phyloP scores from a whole-genome alignment of 2,888 invertebrate genomes.

The Dorcus parallelipipedus region DNA sequence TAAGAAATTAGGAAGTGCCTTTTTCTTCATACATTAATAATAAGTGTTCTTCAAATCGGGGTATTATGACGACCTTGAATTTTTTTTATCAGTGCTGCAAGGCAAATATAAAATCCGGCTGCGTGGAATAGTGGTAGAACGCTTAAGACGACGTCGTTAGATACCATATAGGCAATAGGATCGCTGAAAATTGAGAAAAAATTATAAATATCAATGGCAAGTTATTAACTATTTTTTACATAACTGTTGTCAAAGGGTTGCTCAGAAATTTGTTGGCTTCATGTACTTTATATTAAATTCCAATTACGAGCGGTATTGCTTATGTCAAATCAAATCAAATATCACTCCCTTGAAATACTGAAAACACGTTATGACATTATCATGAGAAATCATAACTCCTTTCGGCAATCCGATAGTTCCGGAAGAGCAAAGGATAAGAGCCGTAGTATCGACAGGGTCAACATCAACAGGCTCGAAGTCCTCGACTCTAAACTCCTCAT shows the following conservation, averaged over 20 bases:
- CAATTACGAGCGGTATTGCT: too few species aligned
- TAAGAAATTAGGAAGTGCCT: too few species aligned
- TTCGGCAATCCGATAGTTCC: constrained; percentile 69
- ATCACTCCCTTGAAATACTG: constrained; percentile 4
- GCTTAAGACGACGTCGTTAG: constrained; percentile 18
- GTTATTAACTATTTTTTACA: too few species aligned
- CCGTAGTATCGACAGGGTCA: constrained; percentile 23
- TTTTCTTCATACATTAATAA: too few species aligned
- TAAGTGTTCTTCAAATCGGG: constrained; percentile 64
- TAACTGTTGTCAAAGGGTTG: too few species aligned
- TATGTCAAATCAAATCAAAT: too few species aligned
- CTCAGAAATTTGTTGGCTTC: too few species aligned
- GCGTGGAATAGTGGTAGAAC: constrained; percentile 35
- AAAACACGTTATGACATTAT: constrained; percentile 41
- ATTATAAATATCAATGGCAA: too few species aligned
- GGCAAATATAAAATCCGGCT: constrained; percentile 30
- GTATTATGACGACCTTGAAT: constrained; percentile 32
- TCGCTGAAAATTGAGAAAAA: constrained; percentile 5
- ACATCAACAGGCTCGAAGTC: constrained; percentile 13
- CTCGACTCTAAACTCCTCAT: constrained; percentile 9
- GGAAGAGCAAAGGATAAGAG: constrained; percentile 57
- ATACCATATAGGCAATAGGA: constrained; percentile 3
- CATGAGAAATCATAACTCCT: constrained; percentile 61
- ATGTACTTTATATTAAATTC: too few species aligned
- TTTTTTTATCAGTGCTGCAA: constrained; percentile 26